Evolutionary conservation across 2,113 vertebrate genomes (phyloP).

Genomic region (Coreoperca whiteheadi): DNA sequence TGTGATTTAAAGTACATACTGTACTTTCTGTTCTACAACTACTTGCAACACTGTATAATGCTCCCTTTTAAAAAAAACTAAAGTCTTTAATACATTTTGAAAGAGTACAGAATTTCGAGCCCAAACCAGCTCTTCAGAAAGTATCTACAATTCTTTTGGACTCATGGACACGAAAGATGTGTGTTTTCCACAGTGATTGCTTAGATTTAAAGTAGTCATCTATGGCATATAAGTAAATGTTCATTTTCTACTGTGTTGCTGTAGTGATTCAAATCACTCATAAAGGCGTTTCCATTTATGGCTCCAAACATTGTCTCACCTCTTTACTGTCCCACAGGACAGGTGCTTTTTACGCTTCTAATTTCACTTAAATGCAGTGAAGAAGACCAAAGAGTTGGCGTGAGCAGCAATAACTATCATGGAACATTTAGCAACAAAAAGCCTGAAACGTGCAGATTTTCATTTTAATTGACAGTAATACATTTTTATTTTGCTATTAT

Average conservation of each 20-base stretch:
- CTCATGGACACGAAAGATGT: neutral
- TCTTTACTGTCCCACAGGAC: neutral
- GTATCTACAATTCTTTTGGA: too few relatives aligned
- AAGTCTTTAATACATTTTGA: neutral
- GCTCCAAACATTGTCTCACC: neutral
- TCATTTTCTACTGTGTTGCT: neutral
- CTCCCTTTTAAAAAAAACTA: neutral
- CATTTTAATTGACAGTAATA: neutral
- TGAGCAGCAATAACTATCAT: neutral
- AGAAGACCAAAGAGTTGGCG: neutral
- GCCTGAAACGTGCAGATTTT: neutral
- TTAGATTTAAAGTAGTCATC: slow-evolving; percentile 8
- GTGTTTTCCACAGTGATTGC: neutral
- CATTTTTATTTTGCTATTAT: neutral
- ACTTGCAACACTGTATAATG: neutral
- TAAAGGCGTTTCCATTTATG: too few relatives aligned
- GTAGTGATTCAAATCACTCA: neutral
- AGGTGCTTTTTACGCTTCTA: neutral
- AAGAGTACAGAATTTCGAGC: neutral
- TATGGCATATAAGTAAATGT: too few relatives aligned
- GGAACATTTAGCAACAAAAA: neutral
- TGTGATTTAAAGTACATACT: slow-evolving; percentile 3
- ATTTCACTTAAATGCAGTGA: neutral
- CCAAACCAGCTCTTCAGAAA: too few relatives aligned
- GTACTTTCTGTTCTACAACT: neutral